phyloP scores from a whole-genome alignment of 2,797 vertebrate species.

The Clarias fuscus region DNA sequence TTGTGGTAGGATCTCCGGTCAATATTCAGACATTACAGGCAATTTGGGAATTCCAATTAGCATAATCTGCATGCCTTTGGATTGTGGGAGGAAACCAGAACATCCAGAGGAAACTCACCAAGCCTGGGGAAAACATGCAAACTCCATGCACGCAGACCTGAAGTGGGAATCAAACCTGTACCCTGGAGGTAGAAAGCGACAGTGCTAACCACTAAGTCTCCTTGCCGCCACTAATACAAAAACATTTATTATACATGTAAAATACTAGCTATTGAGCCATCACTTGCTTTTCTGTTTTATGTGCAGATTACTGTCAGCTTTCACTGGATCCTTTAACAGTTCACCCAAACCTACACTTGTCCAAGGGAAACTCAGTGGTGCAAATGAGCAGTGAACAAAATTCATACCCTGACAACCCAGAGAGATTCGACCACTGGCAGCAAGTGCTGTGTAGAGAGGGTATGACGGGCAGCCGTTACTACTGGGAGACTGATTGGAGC shows the following conservation, averaged over 20 bases:
- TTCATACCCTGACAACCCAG: slow-evolving; percentile 72
- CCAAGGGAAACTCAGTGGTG: slow-evolving; percentile 71
- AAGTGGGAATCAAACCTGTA: no score
- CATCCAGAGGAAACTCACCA: no score
- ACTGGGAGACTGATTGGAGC: slow-evolving; percentile 80
- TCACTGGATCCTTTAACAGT: slow-evolving; percentile 71
- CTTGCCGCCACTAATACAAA: background rate
- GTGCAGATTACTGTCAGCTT: slow-evolving; percentile 67
- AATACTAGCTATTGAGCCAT: background rate
- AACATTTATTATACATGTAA: background rate
- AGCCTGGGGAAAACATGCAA: no score
- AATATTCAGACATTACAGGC: no score
- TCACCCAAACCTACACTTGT: slow-evolving; percentile 72
- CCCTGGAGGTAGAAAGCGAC: no score
- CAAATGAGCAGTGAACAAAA: slow-evolving; percentile 71
- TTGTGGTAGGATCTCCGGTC: no score
- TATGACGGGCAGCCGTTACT: slow-evolving; percentile 66
- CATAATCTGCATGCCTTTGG: no score
- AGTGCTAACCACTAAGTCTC: no score
- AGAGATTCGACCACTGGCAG: slow-evolving; percentile 78
- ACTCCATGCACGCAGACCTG: no score
- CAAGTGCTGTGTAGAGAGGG: slow-evolving; percentile 75
- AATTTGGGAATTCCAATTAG: no score
- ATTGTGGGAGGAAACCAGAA: no score
- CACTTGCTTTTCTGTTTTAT: background rate